Evolutionary conservation across 2,888 invertebrate genomes (phyloP).

Genomic region (Bombylius major): DNA sequence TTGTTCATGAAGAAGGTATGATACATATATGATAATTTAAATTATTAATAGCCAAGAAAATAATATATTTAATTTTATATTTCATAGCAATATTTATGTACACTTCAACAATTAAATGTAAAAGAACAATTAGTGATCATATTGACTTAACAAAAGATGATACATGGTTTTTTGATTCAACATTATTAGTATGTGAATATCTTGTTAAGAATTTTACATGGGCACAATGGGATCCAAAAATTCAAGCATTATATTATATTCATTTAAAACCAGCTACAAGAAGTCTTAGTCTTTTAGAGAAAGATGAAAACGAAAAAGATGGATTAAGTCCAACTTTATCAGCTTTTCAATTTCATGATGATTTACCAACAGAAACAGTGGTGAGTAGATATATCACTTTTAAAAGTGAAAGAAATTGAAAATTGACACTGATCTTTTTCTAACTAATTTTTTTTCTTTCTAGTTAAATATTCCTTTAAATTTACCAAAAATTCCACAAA

Average conservation of each 20-base stretch:
- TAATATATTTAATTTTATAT: neutral
- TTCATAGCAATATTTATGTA: constrained; percentile 26
- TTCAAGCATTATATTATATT: constrained; percentile 69
- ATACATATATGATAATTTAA: neutral
- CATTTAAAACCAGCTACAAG: constrained; percentile 60
- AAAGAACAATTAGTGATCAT: constrained; percentile 18
- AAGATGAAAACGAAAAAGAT: constrained; percentile 48
- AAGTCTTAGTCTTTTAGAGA: constrained; percentile 47
- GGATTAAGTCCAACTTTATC: constrained; percentile 61
- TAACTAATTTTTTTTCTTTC: constrained; percentile 16
- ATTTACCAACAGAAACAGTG: constrained; percentile 76
- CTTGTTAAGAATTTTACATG: constrained; percentile 63
- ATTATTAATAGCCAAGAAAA: neutral
- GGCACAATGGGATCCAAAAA: constrained; percentile 71
- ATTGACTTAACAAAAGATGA: constrained; percentile 10
- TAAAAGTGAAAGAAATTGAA: neutral
- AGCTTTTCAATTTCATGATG: constrained; percentile 75
- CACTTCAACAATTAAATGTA: constrained; percentile 34
- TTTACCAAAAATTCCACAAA: constrained; percentile 53
- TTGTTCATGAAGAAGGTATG: constrained; percentile 70
- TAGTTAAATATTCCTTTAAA: constrained; percentile 76
- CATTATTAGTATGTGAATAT: constrained; percentile 42
- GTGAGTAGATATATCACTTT: constrained; percentile 39
- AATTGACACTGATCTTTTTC: too few species aligned
- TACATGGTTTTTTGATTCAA: constrained; percentile 44